phyloP scores from a whole-genome alignment of 2,113 vertebrate genomes.

The Ptyas mucosa region DNA sequence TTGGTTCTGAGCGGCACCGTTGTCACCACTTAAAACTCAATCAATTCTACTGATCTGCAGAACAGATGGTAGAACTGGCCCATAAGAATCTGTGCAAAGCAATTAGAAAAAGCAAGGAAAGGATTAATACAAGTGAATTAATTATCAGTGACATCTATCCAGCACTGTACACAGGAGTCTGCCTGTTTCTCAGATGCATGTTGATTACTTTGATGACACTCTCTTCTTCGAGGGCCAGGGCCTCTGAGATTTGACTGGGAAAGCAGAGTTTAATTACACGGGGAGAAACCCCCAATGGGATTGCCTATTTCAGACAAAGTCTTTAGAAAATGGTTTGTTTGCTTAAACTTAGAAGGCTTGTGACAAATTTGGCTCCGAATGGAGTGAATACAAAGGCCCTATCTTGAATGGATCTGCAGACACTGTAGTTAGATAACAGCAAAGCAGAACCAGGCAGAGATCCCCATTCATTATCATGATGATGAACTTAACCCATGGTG shows the following conservation, averaged over 20 bases:
- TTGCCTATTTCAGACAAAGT: not conserved
- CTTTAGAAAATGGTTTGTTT: not conserved
- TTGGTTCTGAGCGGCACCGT: conserved; percentile 35
- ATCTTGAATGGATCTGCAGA: not conserved
- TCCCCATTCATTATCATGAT: not conserved
- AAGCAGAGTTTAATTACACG: conserved; percentile 52
- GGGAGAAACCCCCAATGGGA: not conserved
- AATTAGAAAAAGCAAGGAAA: conserved; percentile 51
- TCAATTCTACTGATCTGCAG: conserved; percentile 43
- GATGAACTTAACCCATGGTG: not conserved
- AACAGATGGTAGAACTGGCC: conserved; percentile 61
- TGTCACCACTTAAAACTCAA: conserved; percentile 56
- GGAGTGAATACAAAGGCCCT: not conserved
- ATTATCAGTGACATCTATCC: conserved; percentile 41
- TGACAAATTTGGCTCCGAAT: not conserved
- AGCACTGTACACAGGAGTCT: not conserved
- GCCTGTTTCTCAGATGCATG: not conserved
- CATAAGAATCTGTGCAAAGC: conserved; percentile 46
- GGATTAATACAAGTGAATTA: conserved; percentile 56
- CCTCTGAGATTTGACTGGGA: conserved; percentile 1
- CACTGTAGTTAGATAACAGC: not conserved
- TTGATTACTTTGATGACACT: conserved; percentile 20
- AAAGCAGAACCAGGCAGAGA: not conserved
- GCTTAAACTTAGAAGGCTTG: conserved; percentile 33
- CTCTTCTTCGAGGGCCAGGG: conserved; percentile 1